Conservation (phyloP, 2,113 vertebrate species). For the Eulacestoma nigropectus region DNA sequence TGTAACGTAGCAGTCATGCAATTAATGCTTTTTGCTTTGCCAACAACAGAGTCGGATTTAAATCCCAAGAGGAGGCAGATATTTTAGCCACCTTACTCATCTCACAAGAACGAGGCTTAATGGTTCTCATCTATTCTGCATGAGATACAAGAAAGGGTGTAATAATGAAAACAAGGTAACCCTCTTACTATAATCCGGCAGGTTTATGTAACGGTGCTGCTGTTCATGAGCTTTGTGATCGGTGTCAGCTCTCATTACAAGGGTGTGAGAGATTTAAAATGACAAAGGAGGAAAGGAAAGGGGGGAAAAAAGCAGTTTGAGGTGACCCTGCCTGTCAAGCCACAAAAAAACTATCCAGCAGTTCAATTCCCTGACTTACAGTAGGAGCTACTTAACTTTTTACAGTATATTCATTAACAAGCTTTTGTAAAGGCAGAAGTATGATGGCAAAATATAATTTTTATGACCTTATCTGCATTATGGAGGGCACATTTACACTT, state of each 20-base stretch:
- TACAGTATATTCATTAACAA: not conserved
- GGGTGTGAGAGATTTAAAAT: not conserved
- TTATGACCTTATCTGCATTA: not conserved
- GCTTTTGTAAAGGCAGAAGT: not conserved
- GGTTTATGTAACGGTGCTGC: not conserved
- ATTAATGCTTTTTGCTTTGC: conserved; percentile 30
- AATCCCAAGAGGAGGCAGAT: not conserved
- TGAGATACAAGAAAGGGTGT: conserved; percentile 1
- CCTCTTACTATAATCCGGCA: conserved; percentile 2
- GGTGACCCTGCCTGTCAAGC: not conserved
- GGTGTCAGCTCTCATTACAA: not conserved
- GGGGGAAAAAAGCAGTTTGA: not conserved
- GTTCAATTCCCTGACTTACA: not conserved
- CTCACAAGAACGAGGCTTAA: conserved; percentile 5
- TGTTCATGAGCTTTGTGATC: not conserved
- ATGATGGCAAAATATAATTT: not conserved
- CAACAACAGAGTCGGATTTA: conserved; percentile 5
- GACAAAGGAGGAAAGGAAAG: not conserved
- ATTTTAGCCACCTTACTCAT: conserved; percentile 6
- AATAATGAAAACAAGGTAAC: conserved; percentile 41
- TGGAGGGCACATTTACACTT: not conserved
- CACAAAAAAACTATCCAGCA: not conserved
- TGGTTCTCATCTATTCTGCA: conserved; percentile 9
- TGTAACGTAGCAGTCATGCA: not conserved
- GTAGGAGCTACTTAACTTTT: not conserved